These are phyloP conservation scores for Drosophila pallidifrons DNA, from an alignment of 1,140 invertebrate species.

Conservation along the genomic window DNA sequence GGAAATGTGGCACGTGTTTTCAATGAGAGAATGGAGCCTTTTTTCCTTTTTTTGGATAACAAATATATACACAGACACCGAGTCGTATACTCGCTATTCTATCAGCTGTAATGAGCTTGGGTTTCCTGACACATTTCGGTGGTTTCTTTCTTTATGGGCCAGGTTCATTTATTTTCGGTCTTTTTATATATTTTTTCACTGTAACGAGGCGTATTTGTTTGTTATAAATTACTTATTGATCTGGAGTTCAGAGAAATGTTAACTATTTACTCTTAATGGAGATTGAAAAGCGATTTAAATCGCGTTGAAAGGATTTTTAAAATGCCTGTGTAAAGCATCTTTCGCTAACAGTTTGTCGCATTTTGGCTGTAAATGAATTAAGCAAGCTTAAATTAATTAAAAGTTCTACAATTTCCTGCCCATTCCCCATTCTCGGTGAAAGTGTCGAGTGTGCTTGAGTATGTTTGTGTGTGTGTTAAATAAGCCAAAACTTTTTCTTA, in stretches of 20 bases:
- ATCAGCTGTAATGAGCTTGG: slow-evolving; percentile 52
- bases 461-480: slow-evolving; percentile 14
- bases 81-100: slow-evolving; percentile 10
- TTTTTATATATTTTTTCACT: slow-evolving; percentile 1
- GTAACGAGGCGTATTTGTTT: slow-evolving; percentile 22
- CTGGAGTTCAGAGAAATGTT: slow-evolving; percentile 3
- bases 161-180: slow-evolving; percentile 1
- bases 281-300: slow-evolving; percentile 13
- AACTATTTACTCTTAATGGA: background rate
- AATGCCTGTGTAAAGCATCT: slow-evolving; percentile 23
- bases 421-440: background rate
- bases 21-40: slow-evolving; percentile 9
- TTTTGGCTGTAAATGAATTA: slow-evolving; percentile 26
- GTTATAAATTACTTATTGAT: slow-evolving; percentile 40
- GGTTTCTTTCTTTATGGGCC: slow-evolving; percentile 18
- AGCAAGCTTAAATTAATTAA: slow-evolving; percentile 68
- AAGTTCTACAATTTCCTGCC: slow-evolving; percentile 32
- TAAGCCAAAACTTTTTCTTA: slow-evolving; percentile 36
- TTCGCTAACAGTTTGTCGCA: slow-evolving; percentile 1
- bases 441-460: slow-evolving; percentile 3
- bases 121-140: slow-evolving; percentile 35
- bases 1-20: slow-evolving; percentile 64
- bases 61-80: slow-evolving; percentile 1
- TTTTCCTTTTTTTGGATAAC: background rate
- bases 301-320: slow-evolving; percentile 18